Conservation (phyloP, 2,888 invertebrate genomes). For the Latrodectus elegans region DNA sequence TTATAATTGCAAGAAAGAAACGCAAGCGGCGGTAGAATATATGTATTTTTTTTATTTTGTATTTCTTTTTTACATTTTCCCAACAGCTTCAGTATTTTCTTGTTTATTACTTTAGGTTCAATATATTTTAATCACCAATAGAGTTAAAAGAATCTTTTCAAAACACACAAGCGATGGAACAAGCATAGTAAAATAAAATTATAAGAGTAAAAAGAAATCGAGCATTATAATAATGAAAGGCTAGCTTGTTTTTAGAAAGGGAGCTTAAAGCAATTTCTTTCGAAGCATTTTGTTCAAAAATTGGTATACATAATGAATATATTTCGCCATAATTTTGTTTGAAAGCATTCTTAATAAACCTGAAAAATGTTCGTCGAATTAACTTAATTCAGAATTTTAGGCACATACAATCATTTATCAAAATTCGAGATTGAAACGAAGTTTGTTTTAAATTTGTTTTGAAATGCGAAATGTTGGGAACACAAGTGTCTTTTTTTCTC, state of each 20-base stretch:
- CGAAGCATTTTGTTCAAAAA: constrained; percentile 13
- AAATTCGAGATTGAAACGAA: not conserved
- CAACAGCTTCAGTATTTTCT: constrained; percentile 45
- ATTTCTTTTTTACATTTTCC: constrained; percentile 9
- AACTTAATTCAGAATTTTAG: constrained; percentile 42
- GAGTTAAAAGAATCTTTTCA: constrained; percentile 61
- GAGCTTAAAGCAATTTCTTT: constrained; percentile 51
- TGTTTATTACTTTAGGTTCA: constrained; percentile 68
- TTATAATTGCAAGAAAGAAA: constrained; percentile 65
- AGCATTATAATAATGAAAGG: constrained; percentile 57
- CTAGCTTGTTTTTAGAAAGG: constrained; percentile 31
- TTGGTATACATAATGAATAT: constrained; percentile 59
- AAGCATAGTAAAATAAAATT: not conserved
- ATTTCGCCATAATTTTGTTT: constrained; percentile 59
- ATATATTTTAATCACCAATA: constrained; percentile 66
- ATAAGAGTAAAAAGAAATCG: not conserved
- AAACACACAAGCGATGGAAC: constrained; percentile 3
- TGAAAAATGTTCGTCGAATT: constrained; percentile 29
- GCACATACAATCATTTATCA: constrained; percentile 49
- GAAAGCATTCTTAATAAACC: constrained; percentile 44
- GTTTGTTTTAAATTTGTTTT: constrained; percentile 24
- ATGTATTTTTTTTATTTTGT: constrained; percentile 32
- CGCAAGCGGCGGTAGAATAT: constrained; percentile 16
- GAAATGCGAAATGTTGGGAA: not conserved
- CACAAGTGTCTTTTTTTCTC: constrained; percentile 16